Evolutionary conservation across 2,888 invertebrate genomes (phyloP), one percentile per base, ranked within the genome.

Genomic region (Trissoscelio sp.): DNA sequence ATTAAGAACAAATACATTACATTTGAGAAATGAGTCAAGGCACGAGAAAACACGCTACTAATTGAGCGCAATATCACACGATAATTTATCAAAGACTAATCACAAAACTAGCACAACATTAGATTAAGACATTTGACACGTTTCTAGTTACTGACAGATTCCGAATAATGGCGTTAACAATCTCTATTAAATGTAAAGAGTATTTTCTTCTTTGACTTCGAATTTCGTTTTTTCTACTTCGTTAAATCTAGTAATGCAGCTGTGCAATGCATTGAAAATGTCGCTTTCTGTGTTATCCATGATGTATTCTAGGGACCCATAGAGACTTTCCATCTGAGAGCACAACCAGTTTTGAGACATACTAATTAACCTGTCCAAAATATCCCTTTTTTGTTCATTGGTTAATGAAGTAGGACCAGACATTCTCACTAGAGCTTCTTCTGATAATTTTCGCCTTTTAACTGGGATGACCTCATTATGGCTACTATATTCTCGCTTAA

Each of bases 281-380:
- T 75, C 74, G 5, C 18, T 20, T 2, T 82, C 55, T 0, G 20
- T 46, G 48, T 64, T 72, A 4, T 58, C 31, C 18, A 82, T 7
- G 0, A 37, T 66, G 16, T 42, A 67, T 53, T 79, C 82, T 1
- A 82, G 51, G 0, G 66, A 57, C 0, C 69, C 31, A 42, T 70
- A 82, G 5, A 82, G 64, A 34, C 66, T 82, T 20, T 90, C 90
- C 9, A 91, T 62, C 14, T 87, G 86, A 51, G 85, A 83, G 55
- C 88, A 88, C 0, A 84, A 69, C 90, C 90, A 91, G n/a, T 83
- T 82, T 3, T 88, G 87, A 1, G 91, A 90, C 9, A 84, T 55
- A 7, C 60, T 60, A 3, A 87, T 86, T 14, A 86, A 81, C 53
- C 84, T 85, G 28, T 83, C 83, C 2, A 91, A 77, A 18, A 91